Percentiles rank a stretch among this genome's conserved stretches.
Conservation (phyloP, 2,113 vertebrate genomes). For the Rhinoptilus africanus region DNA sequence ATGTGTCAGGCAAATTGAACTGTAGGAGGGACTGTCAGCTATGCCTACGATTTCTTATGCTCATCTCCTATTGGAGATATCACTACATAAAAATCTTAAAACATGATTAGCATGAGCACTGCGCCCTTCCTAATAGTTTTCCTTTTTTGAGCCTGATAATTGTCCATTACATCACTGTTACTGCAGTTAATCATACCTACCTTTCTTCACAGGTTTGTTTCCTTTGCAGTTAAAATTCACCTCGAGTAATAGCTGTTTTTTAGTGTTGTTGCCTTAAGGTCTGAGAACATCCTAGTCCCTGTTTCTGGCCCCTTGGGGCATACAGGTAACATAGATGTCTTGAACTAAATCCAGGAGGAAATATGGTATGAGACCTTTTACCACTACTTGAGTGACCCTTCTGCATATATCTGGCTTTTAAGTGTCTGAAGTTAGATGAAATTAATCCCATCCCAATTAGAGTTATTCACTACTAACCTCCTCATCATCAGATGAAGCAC, state of each 20-base stretch:
- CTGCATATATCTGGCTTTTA: not conserved
- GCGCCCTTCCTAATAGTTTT: not conserved
- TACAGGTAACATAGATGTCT: not conserved
- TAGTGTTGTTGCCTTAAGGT: not conserved
- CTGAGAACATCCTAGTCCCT: not conserved
- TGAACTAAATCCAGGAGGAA: not conserved
- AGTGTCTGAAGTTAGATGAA: not conserved
- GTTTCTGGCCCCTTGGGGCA: not conserved
- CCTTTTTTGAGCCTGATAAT: constrained; percentile 16
- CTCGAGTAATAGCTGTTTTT: not conserved
- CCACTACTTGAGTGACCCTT: not conserved
- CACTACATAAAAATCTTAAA: constrained; percentile 15
- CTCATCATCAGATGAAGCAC: not conserved
- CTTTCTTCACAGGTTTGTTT: not conserved
- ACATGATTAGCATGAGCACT: not conserved
- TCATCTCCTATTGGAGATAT: not conserved
- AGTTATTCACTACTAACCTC: not conserved
- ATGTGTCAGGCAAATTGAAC: constrained; percentile 52
- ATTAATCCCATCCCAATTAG: not conserved
- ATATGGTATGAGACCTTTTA: not conserved
- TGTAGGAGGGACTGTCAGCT: constrained; percentile 53
- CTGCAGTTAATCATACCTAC: not conserved
- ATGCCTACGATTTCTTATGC: not conserved
- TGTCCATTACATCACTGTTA: not conserved
- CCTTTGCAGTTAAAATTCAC: not conserved